Conservation (phyloP, 92 coral and sea anemone species). For the Chrysogorgia sp. region DNA sequence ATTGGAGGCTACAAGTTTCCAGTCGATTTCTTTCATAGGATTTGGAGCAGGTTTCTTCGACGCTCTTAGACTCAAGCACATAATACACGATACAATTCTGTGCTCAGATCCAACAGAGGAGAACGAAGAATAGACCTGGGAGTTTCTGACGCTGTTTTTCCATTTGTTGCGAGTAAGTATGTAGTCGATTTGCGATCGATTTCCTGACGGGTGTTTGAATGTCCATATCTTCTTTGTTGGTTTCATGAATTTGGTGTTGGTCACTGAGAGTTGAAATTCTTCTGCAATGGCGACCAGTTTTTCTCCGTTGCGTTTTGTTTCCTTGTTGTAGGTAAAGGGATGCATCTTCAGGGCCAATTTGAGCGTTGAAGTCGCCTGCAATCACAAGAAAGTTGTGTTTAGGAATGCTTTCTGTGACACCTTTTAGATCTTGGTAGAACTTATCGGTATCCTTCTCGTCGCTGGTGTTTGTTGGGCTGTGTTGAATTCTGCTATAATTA, state of each 20-base stretch:
- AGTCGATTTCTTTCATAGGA: slow-evolving; percentile 26
- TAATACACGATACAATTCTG: slow-evolving; percentile 31
- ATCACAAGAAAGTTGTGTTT: too few relatives aligned
- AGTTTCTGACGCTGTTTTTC: slow-evolving; percentile 36
- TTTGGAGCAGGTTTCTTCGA: slow-evolving; percentile 25
- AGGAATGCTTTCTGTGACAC: too few relatives aligned
- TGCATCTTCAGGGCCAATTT: background rate
- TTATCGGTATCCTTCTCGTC: too few relatives aligned
- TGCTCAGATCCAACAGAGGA: slow-evolving; percentile 28
- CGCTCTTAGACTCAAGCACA: slow-evolving; percentile 19
- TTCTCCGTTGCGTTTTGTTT: slow-evolving; percentile 10
- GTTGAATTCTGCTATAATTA: too few relatives aligned
- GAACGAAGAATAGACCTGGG: slow-evolving; percentile 30
- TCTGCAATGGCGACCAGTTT: background rate
- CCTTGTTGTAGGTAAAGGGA: slow-evolving; percentile 27
- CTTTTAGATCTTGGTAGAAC: too few relatives aligned
- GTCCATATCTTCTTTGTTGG: slow-evolving; percentile 23
- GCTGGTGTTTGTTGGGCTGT: too few relatives aligned
- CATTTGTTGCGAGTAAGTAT: slow-evolving; percentile 19
- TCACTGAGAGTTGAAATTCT: slow-evolving; percentile 1
- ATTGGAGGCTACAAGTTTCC: slow-evolving; percentile 21
- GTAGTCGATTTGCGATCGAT: slow-evolving; percentile 20
- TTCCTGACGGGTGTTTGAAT: background rate
- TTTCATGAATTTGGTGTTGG: slow-evolving; percentile 28
- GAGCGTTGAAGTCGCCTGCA: too few relatives aligned